phyloP scores from a whole-genome alignment of 2,113 vertebrate genomes.

The Chelonoidis abingdonii region DNA sequence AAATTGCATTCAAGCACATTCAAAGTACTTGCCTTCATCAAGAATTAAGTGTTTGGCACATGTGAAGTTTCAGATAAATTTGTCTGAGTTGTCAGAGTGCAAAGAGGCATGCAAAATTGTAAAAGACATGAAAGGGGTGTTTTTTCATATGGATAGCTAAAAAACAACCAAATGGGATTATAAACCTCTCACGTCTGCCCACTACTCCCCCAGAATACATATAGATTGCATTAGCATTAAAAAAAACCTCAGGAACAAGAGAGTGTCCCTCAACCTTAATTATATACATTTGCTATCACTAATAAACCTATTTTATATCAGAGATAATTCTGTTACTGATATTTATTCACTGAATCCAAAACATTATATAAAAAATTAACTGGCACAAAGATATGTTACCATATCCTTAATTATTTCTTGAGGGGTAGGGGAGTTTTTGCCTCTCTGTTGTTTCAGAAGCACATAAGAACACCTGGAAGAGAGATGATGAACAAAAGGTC shows the following conservation, averaged over 20 bases:
- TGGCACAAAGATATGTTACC: constrained; percentile 51
- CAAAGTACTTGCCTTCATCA: not conserved
- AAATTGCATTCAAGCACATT: constrained; percentile 35
- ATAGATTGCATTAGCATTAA: constrained; percentile 44
- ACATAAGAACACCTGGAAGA: constrained; percentile 7
- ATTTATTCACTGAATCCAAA: constrained; percentile 53
- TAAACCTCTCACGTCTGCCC: not conserved
- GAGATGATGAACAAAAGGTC: constrained; percentile 49
- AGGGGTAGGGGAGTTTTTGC: not conserved
- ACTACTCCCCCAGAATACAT: not conserved
- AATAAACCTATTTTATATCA: constrained; percentile 43
- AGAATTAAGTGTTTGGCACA: constrained; percentile 46
- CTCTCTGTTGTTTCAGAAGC: no score
- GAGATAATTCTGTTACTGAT: constrained; percentile 58
- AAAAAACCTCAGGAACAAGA: constrained; percentile 25
- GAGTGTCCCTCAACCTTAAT: constrained; percentile 47
- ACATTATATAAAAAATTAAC: constrained; percentile 41
- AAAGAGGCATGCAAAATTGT: constrained; percentile 16
- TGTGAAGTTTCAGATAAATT: constrained; percentile 27
- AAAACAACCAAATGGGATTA: constrained; percentile 37
- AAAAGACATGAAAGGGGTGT: constrained; percentile 1
- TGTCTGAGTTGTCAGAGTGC: constrained; percentile 5
- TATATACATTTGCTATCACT: constrained; percentile 35
- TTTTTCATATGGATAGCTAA: constrained; percentile 4
- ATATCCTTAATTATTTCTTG: constrained; percentile 36